Evolutionary conservation across 1,140 invertebrate species (phyloP).

Genomic region (Nasonia giraulti): DNA sequence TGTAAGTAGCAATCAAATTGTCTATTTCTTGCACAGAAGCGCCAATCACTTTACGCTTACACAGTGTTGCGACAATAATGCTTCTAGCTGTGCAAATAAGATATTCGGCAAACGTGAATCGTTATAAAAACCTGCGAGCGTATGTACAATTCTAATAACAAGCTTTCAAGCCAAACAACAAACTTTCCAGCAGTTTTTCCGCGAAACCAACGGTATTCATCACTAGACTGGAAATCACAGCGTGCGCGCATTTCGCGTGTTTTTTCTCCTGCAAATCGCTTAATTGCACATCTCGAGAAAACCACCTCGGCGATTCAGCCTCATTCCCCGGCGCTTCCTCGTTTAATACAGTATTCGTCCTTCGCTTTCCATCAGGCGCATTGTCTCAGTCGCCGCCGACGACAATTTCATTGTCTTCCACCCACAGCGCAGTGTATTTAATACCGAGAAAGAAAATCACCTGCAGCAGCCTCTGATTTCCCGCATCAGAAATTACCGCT

Average conservation of each 20-base stretch:
- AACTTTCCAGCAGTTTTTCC: too few relatives aligned
- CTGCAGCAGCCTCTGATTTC: not conserved
- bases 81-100: too few relatives aligned
- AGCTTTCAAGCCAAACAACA: not conserved
- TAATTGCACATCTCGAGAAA: constrained; percentile 22
- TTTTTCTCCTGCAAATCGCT: not conserved
- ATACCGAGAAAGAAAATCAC: constrained; percentile 21
- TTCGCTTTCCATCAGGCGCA: not conserved
- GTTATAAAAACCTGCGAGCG: not conserved
- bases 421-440: not conserved
- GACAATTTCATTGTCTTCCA: constrained; percentile 38
- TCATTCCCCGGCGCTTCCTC: constrained; percentile 6
- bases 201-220: not conserved
- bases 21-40: not conserved
- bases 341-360: not conserved
- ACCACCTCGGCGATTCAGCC: not conserved
- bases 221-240: not conserved
- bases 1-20: not conserved
- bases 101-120: too few relatives aligned
- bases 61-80: too few relatives aligned
- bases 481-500: constrained; percentile 2
- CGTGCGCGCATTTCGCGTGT: not conserved
- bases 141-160: too few relatives aligned
- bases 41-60: too few relatives aligned
- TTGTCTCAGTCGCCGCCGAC: constrained; percentile 12